These are phyloP conservation scores for Chrysopilus asiliformis DNA, from an alignment of 2,888 invertebrate species.

Conservation along the genomic window DNA sequence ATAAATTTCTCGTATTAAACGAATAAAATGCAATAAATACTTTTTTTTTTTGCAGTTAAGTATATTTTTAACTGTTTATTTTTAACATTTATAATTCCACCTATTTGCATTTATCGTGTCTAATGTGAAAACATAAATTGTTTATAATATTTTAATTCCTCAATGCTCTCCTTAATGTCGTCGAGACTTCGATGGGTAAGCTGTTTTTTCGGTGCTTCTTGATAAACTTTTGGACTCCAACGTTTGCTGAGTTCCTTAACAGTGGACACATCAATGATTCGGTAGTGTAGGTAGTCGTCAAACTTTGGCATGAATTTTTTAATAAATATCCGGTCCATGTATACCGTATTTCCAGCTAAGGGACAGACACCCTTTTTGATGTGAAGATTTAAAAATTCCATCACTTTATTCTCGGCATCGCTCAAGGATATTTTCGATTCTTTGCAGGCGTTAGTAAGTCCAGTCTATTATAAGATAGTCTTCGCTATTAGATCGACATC, in stretches of 20 bases:
- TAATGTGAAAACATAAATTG: conserved; percentile 40
- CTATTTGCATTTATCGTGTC: too few relatives aligned
- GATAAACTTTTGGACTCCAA: conserved; percentile 57
- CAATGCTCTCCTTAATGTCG: conserved; percentile 77
- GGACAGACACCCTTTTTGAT: conserved; percentile 48
- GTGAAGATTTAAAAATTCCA: conserved; percentile 53
- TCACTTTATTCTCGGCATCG: conserved; percentile 55
- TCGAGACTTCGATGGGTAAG: conserved; percentile 59
- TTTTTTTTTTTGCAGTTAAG: too few relatives aligned
- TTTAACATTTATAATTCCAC: too few relatives aligned
- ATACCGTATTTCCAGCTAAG: conserved; percentile 77
- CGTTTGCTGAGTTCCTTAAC: conserved; percentile 70
- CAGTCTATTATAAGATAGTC: conserved; percentile 46
- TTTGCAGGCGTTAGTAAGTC: conserved; percentile 58
- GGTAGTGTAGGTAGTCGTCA: conserved; percentile 70
- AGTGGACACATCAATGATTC: conserved; percentile 84
- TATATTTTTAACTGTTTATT: too few relatives aligned
- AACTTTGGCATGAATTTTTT: conserved; percentile 69
- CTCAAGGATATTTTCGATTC: conserved; percentile 50
- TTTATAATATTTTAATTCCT: conserved; percentile 70
- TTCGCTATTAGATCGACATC: background rate
- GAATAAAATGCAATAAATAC: too few relatives aligned
- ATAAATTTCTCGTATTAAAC: too few relatives aligned
- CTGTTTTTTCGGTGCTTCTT: conserved; percentile 46
- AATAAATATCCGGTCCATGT: conserved; percentile 75